Conservation (phyloP, 2,113 vertebrate species). For the Aspiorhynchus laticeps region DNA sequence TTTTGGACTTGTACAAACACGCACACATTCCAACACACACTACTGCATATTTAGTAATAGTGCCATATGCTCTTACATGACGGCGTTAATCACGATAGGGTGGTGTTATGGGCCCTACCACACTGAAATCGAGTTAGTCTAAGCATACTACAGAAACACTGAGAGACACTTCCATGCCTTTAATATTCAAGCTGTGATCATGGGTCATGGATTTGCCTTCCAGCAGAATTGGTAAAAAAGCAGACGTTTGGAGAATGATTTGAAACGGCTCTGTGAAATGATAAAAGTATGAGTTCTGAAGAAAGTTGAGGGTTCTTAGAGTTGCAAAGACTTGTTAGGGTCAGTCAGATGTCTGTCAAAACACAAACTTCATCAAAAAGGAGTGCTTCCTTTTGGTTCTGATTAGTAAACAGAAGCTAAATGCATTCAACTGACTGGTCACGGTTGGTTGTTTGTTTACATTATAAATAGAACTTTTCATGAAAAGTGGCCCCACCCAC, state of each 20-base stretch:
- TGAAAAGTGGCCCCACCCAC: background rate
- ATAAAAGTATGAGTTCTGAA: background rate
- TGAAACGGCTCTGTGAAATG: background rate
- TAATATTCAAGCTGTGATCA: constrained; percentile 17
- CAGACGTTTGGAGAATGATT: background rate
- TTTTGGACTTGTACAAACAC: background rate
- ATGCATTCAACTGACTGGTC: background rate
- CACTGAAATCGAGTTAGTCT: background rate
- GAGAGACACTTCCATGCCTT: background rate
- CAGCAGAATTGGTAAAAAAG: background rate
- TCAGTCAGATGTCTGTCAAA: background rate
- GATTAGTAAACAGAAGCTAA: background rate
- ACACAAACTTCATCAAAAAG: background rate
- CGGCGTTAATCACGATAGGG: constrained; percentile 19
- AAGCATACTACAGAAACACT: constrained; percentile 4
- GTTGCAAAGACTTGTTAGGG: background rate
- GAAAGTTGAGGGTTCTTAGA: background rate
- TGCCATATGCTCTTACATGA: constrained; percentile 48
- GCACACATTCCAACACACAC: background rate
- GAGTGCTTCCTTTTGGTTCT: background rate
- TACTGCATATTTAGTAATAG: constrained; percentile 54
- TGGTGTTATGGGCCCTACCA: background rate
- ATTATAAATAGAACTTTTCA: background rate
- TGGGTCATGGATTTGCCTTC: constrained; percentile 20
- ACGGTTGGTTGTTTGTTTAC: background rate